phyloP scores from a whole-genome alignment of 1,140 invertebrate genomes.

The Pseudobourletiella spinata region DNA sequence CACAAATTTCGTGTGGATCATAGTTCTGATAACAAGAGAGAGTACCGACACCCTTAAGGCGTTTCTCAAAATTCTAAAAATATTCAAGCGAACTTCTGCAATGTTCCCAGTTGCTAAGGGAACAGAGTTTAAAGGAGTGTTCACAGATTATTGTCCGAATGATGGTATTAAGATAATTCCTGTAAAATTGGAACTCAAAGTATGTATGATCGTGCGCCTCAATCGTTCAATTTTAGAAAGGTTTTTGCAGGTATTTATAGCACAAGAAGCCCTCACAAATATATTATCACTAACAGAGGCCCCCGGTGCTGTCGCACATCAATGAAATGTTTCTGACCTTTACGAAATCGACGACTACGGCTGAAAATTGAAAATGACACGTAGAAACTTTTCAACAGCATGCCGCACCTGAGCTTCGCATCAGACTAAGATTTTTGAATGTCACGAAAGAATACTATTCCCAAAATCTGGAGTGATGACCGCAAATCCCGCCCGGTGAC shows the following conservation, averaged over 20 bases:
- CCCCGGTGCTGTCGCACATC: too few species aligned
- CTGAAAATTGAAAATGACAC: too few species aligned
- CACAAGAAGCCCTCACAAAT: background rate
- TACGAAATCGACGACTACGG: too few species aligned
- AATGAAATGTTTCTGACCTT: too few species aligned
- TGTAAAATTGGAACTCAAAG: slow-evolving; percentile 1
- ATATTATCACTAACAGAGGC: too few species aligned
- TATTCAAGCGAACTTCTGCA: background rate
- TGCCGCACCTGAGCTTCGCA: too few species aligned
- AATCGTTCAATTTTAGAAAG: slow-evolving; percentile 5
- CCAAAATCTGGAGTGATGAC: too few species aligned
- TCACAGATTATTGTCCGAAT: background rate
- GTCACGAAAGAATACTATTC: too few species aligned
- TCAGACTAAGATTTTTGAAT: too few species aligned
- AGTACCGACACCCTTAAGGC: background rate
- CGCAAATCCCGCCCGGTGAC: too few species aligned
- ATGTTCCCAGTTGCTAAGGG: background rate
- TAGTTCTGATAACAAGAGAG: background rate
- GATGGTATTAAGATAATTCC: background rate
- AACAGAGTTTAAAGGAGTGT: background rate
- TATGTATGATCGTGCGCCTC: slow-evolving; percentile 5
- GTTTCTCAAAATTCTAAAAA: background rate
- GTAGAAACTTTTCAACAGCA: too few species aligned
- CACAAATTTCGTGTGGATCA: background rate
- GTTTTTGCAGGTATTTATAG: slow-evolving; percentile 1